These are phyloP conservation scores for Nephrotoma guestfalica DNA, from an alignment of 2,888 invertebrate species.

Conservation along the genomic window DNA sequence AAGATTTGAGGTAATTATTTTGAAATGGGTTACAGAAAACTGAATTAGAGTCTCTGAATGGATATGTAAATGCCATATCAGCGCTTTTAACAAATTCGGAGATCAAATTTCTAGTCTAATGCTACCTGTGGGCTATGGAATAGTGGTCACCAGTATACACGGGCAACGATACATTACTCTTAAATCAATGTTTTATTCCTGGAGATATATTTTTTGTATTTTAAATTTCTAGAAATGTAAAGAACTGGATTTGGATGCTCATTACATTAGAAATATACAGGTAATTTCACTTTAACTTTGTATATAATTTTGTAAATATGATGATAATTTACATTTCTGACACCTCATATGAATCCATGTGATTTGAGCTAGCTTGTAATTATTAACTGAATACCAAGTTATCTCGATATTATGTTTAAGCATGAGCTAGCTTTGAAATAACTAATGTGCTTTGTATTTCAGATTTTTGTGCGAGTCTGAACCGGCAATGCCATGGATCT, in stretches of 20 bases:
- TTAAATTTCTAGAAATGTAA: no score
- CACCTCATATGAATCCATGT: constrained; percentile 3
- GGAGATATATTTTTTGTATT: no score
- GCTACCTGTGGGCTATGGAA: not conserved
- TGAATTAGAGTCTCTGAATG: constrained; percentile 1
- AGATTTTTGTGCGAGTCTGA: no score
- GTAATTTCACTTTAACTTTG: not conserved
- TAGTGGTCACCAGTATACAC: not conserved
- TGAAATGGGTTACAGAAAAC: not conserved
- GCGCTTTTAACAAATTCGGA: constrained; percentile 2
- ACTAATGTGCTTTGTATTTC: no score
- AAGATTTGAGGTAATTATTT: not conserved
- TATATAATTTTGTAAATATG: not conserved
- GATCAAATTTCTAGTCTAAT: not conserved
- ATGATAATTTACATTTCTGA: not conserved
- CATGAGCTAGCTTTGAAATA: no score
- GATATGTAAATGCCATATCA: not conserved
- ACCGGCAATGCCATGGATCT: not conserved
- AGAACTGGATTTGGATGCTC: no score
- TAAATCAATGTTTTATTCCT: no score
- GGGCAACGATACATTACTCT: not conserved
- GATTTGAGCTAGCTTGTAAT: not conserved
- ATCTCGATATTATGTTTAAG: no score
- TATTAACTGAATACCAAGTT: not conserved
- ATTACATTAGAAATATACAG: not conserved